phyloP scores from a whole-genome alignment of 2,797 vertebrate genomes.

The Coregonus ussuriensis region DNA sequence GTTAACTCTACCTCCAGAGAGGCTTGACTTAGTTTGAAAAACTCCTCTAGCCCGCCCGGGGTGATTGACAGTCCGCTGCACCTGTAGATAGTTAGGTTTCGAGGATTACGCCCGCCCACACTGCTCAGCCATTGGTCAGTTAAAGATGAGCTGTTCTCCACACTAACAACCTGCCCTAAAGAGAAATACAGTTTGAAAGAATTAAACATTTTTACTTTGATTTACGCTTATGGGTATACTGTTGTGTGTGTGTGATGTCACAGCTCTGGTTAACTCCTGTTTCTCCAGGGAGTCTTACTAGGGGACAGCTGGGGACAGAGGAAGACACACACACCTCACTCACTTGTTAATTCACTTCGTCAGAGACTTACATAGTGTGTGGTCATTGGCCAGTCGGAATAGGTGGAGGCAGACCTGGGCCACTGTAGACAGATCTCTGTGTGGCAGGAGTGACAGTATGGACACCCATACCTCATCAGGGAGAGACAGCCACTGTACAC shows the following conservation, averaged over 20 bases:
- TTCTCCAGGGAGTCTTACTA: constrained; percentile 73
- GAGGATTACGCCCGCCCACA: constrained; percentile 48
- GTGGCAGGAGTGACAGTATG: constrained; percentile 63
- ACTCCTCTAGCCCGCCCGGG: constrained; percentile 41
- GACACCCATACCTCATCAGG: constrained; percentile 70
- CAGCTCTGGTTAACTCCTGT: constrained; percentile 67
- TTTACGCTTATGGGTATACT: neutral
- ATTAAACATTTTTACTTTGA: neutral
- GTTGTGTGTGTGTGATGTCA: constrained; percentile 32
- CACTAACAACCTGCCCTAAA: constrained; percentile 62
- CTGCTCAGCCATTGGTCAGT: constrained; percentile 49
- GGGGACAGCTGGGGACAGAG: constrained; percentile 48
- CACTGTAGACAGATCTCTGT: constrained; percentile 53
- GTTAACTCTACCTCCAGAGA: constrained; percentile 59
- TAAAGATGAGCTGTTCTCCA: constrained; percentile 52
- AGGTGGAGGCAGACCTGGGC: constrained; percentile 63
- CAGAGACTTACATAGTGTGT: constrained; percentile 52
- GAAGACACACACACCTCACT: constrained; percentile 1
- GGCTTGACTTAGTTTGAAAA: constrained; percentile 62
- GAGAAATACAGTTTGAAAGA: constrained; percentile 26
- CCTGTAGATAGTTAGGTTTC: constrained; percentile 55
- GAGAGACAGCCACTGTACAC: constrained; percentile 55
- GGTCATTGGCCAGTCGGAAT: constrained; percentile 55
- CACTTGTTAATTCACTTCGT: neutral
- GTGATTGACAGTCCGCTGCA: constrained; percentile 54